These are phyloP conservation scores for Hapalemur alaotrensis DNA, from an alignment of 2,797 vertebrate species.

Conservation along the genomic window DNA sequence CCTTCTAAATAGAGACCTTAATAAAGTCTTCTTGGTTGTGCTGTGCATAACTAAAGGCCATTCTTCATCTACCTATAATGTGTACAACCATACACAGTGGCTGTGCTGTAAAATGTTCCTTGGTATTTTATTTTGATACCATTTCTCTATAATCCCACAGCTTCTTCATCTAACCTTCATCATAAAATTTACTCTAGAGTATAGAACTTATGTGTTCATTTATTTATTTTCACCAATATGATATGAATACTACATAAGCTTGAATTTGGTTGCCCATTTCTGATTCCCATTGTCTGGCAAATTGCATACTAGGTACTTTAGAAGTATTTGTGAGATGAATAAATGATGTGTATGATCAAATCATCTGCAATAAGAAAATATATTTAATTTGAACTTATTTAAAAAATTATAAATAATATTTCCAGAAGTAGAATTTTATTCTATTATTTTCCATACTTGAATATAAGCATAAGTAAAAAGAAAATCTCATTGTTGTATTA, in stretches of 20 bases:
- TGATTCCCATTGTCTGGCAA: background rate
- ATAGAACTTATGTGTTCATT: background rate
- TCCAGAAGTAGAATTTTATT: background rate
- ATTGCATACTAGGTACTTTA: background rate
- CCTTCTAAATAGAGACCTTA: background rate
- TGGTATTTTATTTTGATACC: background rate
- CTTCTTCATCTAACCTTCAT: background rate
- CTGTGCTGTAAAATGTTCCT: background rate
- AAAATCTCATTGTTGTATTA: background rate
- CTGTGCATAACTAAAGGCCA: background rate
- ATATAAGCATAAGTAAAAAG: background rate
- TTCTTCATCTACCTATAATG: background rate
- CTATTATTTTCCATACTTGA: background rate
- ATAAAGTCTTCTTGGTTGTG: background rate
- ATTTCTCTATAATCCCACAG: background rate
- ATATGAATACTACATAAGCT: background rate
- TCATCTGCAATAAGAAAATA: background rate
- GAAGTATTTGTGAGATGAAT: background rate
- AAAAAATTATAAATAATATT: background rate
- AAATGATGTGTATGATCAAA: background rate
- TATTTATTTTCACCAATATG: background rate
- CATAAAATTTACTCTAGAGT: background rate
- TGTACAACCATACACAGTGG: background rate
- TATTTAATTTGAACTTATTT: background rate
- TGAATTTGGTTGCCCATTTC: background rate